A percentile compares a stretch with the other conserved stretches of the same genome.
These are phyloP conservation scores for Aphrophora alni DNA, from an alignment of 2,888 invertebrate genomes.

Conservation along the genomic window DNA sequence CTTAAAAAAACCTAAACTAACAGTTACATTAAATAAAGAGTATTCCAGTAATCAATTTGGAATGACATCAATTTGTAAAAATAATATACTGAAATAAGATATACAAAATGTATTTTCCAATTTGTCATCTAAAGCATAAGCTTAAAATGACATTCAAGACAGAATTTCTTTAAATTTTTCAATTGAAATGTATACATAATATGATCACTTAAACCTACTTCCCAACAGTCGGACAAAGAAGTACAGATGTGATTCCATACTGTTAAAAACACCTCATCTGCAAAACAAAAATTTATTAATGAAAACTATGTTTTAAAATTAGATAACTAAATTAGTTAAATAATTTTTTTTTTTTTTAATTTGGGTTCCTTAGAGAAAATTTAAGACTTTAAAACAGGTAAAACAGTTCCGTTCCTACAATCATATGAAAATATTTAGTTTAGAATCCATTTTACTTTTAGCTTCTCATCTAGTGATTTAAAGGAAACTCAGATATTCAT, in stretches of 20 bases:
- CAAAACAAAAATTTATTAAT: background rate
- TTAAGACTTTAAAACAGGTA: too few relatives aligned
- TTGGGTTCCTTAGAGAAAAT: too few relatives aligned
- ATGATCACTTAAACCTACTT: background rate
- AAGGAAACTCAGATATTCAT: too few relatives aligned
- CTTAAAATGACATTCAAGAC: background rate
- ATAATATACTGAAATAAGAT: background rate
- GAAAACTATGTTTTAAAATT: background rate
- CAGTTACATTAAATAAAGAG: background rate
- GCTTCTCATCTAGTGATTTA: too few relatives aligned
- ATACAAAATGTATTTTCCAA: background rate
- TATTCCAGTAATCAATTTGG: background rate
- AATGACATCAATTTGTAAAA: background rate
- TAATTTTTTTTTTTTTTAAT: too few relatives aligned
- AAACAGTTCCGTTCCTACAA: too few relatives aligned
- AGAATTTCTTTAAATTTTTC: background rate
- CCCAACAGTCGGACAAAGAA: background rate
- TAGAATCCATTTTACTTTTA: too few relatives aligned
- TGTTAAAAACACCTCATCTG: background rate
- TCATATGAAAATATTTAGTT: too few relatives aligned
- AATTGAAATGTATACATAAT: background rate
- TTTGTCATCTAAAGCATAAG: background rate
- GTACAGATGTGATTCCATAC: background rate
- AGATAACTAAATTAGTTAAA: too few relatives aligned
- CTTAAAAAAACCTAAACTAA: background rate